Percentiles rank a stretch among this genome's conserved stretches.
phyloP scores from a whole-genome alignment of 2,113 vertebrate species.

The Mirza zaza region DNA sequence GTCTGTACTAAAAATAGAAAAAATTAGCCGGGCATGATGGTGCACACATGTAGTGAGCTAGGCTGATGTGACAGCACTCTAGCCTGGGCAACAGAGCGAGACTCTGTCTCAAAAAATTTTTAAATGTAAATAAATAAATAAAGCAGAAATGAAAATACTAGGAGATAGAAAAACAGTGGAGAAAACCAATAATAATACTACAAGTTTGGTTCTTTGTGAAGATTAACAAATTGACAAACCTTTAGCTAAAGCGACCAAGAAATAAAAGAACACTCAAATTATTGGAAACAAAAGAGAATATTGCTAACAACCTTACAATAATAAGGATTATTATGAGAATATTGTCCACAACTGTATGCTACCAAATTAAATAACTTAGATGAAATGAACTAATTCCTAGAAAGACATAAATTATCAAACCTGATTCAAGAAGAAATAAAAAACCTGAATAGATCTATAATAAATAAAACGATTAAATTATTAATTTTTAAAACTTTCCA shows the following conservation, averaged over 20 bases:
- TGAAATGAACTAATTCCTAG: neutral
- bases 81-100: too few relatives aligned
- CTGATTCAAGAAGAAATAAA: neutral
- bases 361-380: neutral
- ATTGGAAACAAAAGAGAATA: neutral
- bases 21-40: too few relatives aligned
- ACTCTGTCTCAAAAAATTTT: too few relatives aligned
- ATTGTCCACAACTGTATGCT: neutral
- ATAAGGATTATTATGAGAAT: neutral
- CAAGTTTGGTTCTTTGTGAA: neutral
- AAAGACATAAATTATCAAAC: neutral
- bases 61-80: too few relatives aligned
- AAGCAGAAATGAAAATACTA: neutral
- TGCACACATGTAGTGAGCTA: too few relatives aligned
- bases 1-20: too few relatives aligned
- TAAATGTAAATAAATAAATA: too few relatives aligned
- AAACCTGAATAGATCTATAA: neutral
- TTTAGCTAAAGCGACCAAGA: neutral
- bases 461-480: neutral
- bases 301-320: neutral
- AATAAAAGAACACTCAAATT: neutral
- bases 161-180: neutral
- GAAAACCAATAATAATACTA: neutral
- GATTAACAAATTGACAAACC: neutral
- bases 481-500: neutral